Conservation (phyloP, 2,113 vertebrate genomes). For the Lasiurus borealis region DNA sequence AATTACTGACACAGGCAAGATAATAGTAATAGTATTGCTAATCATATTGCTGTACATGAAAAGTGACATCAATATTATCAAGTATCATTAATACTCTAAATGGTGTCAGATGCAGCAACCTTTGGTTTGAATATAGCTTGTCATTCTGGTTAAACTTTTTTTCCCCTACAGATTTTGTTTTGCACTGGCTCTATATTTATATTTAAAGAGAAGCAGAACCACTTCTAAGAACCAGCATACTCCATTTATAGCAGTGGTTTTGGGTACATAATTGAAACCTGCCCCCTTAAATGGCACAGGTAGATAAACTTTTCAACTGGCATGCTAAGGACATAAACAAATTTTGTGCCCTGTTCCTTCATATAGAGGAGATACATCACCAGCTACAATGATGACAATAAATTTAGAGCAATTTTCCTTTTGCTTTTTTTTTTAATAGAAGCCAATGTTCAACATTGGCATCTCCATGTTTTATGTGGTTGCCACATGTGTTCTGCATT, state of each 20-base stretch:
- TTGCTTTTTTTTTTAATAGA: background rate
- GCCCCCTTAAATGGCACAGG: background rate
- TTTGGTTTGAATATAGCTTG: slow-evolving; percentile 76
- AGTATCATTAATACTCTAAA: slow-evolving; percentile 72
- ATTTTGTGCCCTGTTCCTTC: background rate
- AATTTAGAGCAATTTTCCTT: background rate
- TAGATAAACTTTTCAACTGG: background rate
- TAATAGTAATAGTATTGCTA: slow-evolving; percentile 76
- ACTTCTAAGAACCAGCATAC: background rate
- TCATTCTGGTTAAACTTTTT: slow-evolving; percentile 69
- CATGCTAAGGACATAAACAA: background rate
- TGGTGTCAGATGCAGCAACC: slow-evolving; percentile 54
- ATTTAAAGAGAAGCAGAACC: slow-evolving; percentile 19
- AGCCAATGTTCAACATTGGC: background rate
- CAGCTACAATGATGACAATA: background rate
- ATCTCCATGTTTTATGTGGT: background rate
- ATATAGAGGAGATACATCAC: background rate
- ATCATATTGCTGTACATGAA: slow-evolving; percentile 82
- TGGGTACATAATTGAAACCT: background rate
- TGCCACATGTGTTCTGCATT: background rate
- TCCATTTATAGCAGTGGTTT: background rate
- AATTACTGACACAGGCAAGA: slow-evolving; percentile 78
- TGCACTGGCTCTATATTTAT: background rate
- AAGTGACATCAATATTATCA: slow-evolving; percentile 76
- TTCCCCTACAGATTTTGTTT: slow-evolving; percentile 28